These are phyloP conservation scores for Tyrannus savana DNA, from an alignment of 2,113 vertebrate species.

Conservation along the genomic window DNA sequence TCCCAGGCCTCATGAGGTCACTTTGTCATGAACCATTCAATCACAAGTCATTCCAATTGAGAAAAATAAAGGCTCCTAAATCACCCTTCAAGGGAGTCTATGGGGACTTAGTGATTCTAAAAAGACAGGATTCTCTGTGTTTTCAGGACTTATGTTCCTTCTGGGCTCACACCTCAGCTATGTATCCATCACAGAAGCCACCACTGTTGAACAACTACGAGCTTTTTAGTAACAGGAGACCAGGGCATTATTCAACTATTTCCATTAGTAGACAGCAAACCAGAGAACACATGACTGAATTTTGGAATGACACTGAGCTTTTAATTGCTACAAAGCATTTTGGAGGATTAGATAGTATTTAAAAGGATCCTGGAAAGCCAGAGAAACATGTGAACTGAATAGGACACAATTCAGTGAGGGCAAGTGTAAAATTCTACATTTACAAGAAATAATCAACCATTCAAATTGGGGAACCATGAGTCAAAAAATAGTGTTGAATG, in stretches of 20 bases:
- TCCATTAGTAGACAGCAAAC: neutral
- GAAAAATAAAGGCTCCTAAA: neutral
- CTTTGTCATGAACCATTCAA: neutral
- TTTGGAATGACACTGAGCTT: neutral
- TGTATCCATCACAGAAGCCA: neutral
- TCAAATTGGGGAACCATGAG: neutral
- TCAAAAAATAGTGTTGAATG: neutral
- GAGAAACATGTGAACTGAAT: neutral
- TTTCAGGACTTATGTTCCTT: neutral
- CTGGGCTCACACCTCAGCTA: neutral
- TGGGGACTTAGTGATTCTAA: neutral
- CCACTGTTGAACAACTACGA: neutral
- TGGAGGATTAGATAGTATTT: neutral
- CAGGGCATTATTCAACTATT: neutral
- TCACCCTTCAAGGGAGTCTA: neutral
- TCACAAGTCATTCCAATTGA: neutral
- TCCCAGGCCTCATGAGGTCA: neutral
- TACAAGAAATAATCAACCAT: neutral
- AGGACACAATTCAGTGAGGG: neutral
- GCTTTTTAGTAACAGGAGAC: neutral
- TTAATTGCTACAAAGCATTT: neutral
- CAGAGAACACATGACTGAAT: neutral
- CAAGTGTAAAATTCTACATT: neutral
- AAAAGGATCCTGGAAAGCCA: neutral
- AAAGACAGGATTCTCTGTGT: neutral